A percentile compares a stretch with the other conserved stretches of the same genome.
Evolutionary conservation across 2,113 vertebrate genomes (phyloP).

Genomic region (Puma concolor): DNA sequence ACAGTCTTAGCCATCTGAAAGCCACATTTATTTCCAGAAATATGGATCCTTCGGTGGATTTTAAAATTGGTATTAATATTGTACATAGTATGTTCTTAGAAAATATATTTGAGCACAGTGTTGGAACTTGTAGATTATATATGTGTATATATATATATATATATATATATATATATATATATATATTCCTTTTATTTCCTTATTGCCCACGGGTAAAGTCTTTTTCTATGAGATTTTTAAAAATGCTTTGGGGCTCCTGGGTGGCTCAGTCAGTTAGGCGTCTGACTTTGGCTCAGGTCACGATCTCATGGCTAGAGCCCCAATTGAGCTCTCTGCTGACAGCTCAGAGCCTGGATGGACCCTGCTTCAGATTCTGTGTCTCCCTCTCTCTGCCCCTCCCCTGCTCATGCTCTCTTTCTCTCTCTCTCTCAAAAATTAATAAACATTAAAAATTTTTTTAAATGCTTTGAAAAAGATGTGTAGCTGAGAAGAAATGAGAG

Average conservation of each 20-base stretch:
- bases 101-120: background rate
- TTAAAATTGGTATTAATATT: background rate
- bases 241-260: background rate
- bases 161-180: background rate
- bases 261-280: background rate
- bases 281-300: background rate
- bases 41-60: background rate
- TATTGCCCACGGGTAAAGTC: fast-evolving
- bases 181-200: background rate
- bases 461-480: background rate
- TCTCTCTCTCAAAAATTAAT: background rate
- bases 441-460: background rate
- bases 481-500: background rate
- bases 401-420: background rate
- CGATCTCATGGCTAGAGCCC: background rate
- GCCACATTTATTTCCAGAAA: background rate
- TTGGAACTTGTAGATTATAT: background rate
- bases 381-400: background rate
- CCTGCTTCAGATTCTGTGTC: background rate
- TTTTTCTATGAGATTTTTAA: background rate
- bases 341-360: no score
- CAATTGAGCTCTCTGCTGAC: fast-evolving
- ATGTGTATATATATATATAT: background rate
- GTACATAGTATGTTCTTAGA: background rate
- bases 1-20: background rate